Evolutionary conservation across 2,888 invertebrate species (phyloP).

Genomic region (Phytoseiulus persimilis): DNA sequence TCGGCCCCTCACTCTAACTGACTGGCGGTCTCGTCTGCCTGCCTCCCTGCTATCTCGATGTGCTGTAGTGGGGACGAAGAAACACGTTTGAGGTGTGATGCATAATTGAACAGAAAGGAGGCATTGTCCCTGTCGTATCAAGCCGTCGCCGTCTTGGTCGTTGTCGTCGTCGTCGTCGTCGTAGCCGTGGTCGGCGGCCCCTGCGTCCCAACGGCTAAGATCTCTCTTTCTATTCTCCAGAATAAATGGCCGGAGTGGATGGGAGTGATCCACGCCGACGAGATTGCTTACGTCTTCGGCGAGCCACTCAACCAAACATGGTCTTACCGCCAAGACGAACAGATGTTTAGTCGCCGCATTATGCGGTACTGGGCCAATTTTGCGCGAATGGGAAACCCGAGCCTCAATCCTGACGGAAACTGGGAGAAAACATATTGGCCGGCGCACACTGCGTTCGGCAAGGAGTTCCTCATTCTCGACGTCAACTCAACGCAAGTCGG

Average conservation of each 20-base stretch:
- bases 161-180: not conserved
- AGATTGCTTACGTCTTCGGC: conserved; percentile 94
- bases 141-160: not conserved
- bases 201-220: conserved; percentile 61
- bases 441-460: conserved; percentile 65
- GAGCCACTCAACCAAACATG: conserved; percentile 80
- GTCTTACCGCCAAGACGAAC: conserved; percentile 74
- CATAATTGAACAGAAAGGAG: not conserved
- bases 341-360: conserved; percentile 76
- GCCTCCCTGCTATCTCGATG: not conserved
- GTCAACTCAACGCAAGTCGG: conserved; percentile 59
- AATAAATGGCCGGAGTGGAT: conserved; percentile 88
- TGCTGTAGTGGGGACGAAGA: not conserved
- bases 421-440: conserved; percentile 76
- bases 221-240: not conserved
- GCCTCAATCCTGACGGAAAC: conserved; percentile 62
- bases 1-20: no score
- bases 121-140: not conserved
- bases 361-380: conserved; percentile 88
- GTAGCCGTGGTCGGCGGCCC: not conserved
- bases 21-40: not conserved
- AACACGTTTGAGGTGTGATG: not conserved
- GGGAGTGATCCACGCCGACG: conserved; percentile 97
- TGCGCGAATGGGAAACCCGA: conserved; percentile 77
- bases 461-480: conserved; percentile 72